Conservation (phyloP, 2,888 invertebrate genomes). For the Germaria angustata region DNA sequence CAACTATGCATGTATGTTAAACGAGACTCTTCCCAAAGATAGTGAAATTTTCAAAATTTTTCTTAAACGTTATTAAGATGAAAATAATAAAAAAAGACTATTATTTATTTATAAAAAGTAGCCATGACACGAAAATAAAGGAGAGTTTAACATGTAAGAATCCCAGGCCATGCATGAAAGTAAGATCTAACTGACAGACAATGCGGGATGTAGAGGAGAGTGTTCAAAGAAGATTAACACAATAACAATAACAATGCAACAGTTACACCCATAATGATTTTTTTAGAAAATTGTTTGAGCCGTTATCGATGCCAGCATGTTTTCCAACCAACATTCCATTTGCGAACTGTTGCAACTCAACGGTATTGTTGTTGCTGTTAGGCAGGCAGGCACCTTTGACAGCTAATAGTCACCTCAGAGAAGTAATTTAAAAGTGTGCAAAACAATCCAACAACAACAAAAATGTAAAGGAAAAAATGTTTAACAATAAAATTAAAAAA, state of each 20-base stretch:
- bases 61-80: not conserved
- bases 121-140: not conserved
- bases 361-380: conserved; percentile 12
- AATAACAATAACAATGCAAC: conserved; percentile 23
- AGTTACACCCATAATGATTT: conserved; percentile 62
- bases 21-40: not conserved
- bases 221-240: not conserved
- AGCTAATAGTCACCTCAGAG: conserved; percentile 41
- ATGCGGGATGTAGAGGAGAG: not conserved
- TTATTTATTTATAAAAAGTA: not conserved
- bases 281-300: conserved; percentile 41
- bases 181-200: not conserved
- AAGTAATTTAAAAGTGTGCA: conserved; percentile 20
- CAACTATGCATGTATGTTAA: not conserved
- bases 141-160: conserved; percentile 2
- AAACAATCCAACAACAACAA: conserved; percentile 27
- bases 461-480: not conserved
- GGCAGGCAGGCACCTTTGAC: conserved; percentile 62
- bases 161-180: conserved; percentile 3
- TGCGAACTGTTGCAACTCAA: not conserved
- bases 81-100: not conserved
- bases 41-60: conserved; percentile 25
- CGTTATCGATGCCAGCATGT: conserved; percentile 25
- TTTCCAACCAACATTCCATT: conserved; percentile 24
- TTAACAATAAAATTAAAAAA: conserved; percentile 6